A percentile compares a stretch with the other conserved stretches of the same genome.
Conservation (phyloP, 2,797 vertebrate genomes). For the Tangara arthus region DNA sequence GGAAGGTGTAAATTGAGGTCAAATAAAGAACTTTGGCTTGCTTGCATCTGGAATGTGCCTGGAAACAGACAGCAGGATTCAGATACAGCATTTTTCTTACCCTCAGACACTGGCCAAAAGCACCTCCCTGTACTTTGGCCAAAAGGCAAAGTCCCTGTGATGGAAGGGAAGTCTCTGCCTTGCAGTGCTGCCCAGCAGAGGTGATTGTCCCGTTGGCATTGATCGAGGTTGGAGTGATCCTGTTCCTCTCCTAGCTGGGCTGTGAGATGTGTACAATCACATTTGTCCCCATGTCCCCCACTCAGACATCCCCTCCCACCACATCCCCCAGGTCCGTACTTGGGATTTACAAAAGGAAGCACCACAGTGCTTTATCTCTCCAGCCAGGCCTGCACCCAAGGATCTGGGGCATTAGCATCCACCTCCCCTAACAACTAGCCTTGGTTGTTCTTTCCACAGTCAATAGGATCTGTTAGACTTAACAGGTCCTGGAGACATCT, state of each 20-base stretch:
- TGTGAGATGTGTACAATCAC: neutral
- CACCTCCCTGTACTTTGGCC: neutral
- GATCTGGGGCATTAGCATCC: neutral
- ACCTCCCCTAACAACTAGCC: neutral
- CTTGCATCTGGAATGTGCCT: rapidly evolving
- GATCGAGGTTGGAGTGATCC: too few species aligned
- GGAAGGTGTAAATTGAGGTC: neutral
- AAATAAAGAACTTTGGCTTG: neutral
- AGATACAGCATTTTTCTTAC: neutral
- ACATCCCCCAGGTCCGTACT: neutral
- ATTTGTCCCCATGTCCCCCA: neutral
- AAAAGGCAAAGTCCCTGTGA: neutral
- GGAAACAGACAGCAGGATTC: neutral
- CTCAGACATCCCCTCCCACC: neutral
- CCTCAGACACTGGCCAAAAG: neutral
- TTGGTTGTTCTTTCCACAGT: neutral
- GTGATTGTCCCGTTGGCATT: neutral
- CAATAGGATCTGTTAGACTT: neutral
- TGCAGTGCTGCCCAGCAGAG: neutral
- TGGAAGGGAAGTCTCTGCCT: neutral
- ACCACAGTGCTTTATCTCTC: neutral
- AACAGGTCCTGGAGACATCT: neutral
- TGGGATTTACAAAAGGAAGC: neutral
- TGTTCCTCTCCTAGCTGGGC: neutral
- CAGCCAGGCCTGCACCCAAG: neutral